These are phyloP conservation scores for Dendronephthya gigantea DNA, from an alignment of 64 coral and sea anemone genomes.

Conservation along the genomic window DNA sequence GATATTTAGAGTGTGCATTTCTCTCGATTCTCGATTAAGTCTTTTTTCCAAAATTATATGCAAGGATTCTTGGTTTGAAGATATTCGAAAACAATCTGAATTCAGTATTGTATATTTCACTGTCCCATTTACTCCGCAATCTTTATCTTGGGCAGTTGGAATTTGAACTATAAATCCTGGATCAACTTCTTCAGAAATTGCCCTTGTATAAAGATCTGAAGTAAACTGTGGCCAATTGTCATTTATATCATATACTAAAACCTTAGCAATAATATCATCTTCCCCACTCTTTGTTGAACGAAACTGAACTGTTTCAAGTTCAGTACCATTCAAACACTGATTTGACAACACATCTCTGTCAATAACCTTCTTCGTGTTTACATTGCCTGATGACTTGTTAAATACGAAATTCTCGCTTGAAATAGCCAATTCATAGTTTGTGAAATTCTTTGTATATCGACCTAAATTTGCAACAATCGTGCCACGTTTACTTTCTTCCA, in stretches of 20 bases:
- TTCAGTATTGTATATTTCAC: not conserved
- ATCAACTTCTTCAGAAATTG: not conserved
- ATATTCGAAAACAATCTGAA: not conserved
- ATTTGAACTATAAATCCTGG: not conserved
- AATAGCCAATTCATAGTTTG: not conserved
- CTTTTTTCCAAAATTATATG: not conserved
- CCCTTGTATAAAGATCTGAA: not conserved
- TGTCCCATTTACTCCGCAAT: conserved; percentile 1
- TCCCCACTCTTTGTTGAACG: not conserved
- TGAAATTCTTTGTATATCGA: not conserved
- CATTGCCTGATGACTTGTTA: not conserved
- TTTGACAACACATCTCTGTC: not conserved
- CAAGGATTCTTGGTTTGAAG: not conserved
- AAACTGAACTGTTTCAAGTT: not conserved
- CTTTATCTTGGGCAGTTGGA: not conserved
- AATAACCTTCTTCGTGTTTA: not conserved
- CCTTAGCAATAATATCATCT: not conserved
- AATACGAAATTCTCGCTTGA: not conserved
- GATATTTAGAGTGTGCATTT: not conserved
- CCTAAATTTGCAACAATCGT: not conserved
- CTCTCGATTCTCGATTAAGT: not conserved
- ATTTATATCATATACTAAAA: not conserved
- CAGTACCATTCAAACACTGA: not conserved
- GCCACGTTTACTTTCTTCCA: not conserved
- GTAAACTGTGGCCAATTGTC: not conserved